Evolutionary conservation across 2,888 invertebrate species (phyloP).

Genomic region (Andrena fulva): DNA sequence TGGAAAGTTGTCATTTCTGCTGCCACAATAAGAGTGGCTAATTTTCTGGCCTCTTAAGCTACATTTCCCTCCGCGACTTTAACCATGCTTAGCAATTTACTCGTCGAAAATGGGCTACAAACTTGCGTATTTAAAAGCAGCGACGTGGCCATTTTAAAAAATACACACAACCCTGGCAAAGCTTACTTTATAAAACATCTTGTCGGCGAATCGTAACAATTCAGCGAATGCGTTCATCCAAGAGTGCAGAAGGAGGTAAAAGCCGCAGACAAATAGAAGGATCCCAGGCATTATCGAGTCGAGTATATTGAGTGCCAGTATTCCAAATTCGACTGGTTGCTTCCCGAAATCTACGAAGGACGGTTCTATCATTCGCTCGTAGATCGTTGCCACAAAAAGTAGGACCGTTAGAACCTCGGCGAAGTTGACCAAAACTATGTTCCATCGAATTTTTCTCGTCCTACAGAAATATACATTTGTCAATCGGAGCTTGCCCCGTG

Average conservation of each 20-base stretch:
- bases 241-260: conserved; percentile 95
- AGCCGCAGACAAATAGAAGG: conserved; percentile 90
- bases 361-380: conserved; percentile 91
- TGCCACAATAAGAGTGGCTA: too few relatives aligned
- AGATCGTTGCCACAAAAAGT: conserved; percentile 92
- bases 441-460: conserved; percentile 91
- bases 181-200: conserved; percentile 91
- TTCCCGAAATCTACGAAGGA: conserved; percentile 88
- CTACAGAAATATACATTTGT: conserved; percentile 83
- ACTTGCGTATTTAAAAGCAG: too few relatives aligned
- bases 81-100: too few relatives aligned
- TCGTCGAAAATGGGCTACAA: too few relatives aligned
- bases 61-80: too few relatives aligned
- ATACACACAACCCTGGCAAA: too few relatives aligned
- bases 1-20: too few relatives aligned
- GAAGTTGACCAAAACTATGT: conserved; percentile 89
- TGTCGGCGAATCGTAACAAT: conserved; percentile 93
- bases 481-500: background rate
- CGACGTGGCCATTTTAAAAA: too few relatives aligned
- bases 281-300: conserved; percentile 91
- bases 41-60: too few relatives aligned
- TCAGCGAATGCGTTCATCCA: conserved; percentile 97
- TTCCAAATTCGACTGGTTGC: conserved; percentile 84
- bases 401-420: conserved; percentile 92
- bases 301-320: conserved; percentile 88